Conservation (phyloP, 92 coral and sea anemone genomes). For the Zoanthus sansibaricus region DNA sequence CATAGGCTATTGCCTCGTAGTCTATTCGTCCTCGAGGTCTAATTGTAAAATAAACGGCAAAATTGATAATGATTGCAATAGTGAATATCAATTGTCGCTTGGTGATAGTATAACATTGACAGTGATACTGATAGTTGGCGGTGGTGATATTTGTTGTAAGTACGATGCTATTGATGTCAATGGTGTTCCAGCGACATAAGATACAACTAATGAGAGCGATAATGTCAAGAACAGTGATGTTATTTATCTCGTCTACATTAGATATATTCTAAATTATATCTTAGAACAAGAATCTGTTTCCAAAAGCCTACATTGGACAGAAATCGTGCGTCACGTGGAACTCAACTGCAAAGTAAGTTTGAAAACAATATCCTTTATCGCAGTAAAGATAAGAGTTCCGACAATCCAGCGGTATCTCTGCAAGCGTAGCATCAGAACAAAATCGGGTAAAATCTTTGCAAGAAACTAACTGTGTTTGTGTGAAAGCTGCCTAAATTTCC, state of each 20-base stretch:
- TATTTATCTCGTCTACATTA: not conserved
- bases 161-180: too few species aligned
- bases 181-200: too few species aligned
- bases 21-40: too few species aligned
- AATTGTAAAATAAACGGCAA: too few species aligned
- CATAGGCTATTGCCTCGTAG: too few species aligned
- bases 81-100: too few species aligned
- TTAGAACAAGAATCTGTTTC: constrained; percentile 87
- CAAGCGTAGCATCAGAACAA: not conserved
- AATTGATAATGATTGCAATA: too few species aligned
- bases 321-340: constrained; percentile 95
- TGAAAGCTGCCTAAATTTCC: not conserved
- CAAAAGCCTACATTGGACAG: constrained; percentile 70
- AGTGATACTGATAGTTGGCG: too few species aligned
- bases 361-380: not conserved
- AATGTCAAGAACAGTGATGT: not conserved
- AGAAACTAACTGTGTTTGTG: not conserved
- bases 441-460: not conserved
- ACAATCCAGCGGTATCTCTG: too few species aligned
- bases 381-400: not conserved
- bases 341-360: constrained; percentile 65
- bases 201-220: too few species aligned
- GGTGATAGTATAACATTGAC: too few species aligned
- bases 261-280: not conserved
- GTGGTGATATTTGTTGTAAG: too few species aligned